A percentile compares a stretch with the other conserved stretches of the same genome.
Conservation (phyloP, 1,140 invertebrate genomes). For the Centruroides sculpturatus region DNA sequence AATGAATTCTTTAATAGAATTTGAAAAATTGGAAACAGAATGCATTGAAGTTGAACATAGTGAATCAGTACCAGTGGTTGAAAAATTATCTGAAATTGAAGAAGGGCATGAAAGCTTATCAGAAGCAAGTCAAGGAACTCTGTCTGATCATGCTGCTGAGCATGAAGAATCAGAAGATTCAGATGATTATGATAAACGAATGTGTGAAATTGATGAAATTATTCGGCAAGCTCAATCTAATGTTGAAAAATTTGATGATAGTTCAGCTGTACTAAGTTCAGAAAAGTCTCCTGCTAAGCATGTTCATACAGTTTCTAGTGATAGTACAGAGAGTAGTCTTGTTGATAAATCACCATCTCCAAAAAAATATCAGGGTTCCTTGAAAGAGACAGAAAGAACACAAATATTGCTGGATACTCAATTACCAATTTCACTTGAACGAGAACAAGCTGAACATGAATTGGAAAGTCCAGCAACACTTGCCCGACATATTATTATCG, state of each 20-base stretch:
- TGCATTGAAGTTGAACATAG: slow-evolving; percentile 55
- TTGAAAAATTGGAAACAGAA: slow-evolving; percentile 74
- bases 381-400: neutral
- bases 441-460: neutral
- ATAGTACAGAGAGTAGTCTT: slow-evolving; percentile 3
- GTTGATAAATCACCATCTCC: neutral
- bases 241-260: slow-evolving; percentile 37
- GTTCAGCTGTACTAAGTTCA: neutral
- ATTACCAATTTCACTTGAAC: neutral
- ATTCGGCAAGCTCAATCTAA: slow-evolving; percentile 47
- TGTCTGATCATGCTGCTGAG: neutral
- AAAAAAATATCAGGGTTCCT: neutral
- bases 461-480: neutral
- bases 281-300: neutral
- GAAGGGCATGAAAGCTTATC: slow-evolving; percentile 47
- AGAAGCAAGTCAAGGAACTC: slow-evolving; percentile 40
- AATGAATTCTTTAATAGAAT: slow-evolving; percentile 76
- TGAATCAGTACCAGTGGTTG: slow-evolving; percentile 64
- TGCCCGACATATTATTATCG: slow-evolving; percentile 1
- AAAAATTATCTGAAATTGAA: slow-evolving; percentile 54
- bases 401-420: neutral
- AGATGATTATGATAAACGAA: slow-evolving; percentile 51
- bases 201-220: slow-evolving; percentile 58
- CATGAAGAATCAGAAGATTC: slow-evolving; percentile 23
- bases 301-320: neutral